A percentile compares a stretch with the other conserved stretches of the same genome.
These are phyloP conservation scores for Platorchestia sp. DNA, from an alignment of 1,140 invertebrate genomes.

Conservation along the genomic window DNA sequence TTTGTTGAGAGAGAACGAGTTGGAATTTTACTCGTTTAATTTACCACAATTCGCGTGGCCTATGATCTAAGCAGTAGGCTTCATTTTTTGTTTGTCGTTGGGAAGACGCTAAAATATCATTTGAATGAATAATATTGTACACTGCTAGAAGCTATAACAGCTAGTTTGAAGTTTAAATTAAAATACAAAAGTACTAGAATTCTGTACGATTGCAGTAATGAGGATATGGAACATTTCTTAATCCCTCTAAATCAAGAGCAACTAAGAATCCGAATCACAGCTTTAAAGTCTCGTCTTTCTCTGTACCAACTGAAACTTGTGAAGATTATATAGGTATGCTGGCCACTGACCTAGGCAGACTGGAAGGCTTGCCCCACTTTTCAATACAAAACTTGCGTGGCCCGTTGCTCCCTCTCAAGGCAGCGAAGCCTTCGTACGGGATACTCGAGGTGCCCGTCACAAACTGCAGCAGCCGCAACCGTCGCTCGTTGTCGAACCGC, in stretches of 20 bases:
- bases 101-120: too few relatives aligned
- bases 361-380: constrained; percentile 96
- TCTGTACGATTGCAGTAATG: background rate
- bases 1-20: too few relatives aligned
- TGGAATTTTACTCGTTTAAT: too few relatives aligned
- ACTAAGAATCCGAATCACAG: background rate
- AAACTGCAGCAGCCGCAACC: constrained; percentile 92
- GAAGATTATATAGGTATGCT: background rate
- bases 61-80: too few relatives aligned
- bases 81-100: too few relatives aligned
- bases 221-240: background rate
- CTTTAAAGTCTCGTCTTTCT: background rate
- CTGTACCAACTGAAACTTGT: background rate
- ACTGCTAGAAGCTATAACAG: too few relatives aligned
- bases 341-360: constrained; percentile 84
- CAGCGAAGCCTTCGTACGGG: constrained; percentile 96
- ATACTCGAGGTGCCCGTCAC: constrained; percentile 98
- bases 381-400: constrained; percentile 97
- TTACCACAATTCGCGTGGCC: too few relatives aligned
- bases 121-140: too few relatives aligned
- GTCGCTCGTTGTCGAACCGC: constrained; percentile 93
- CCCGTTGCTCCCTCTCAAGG: constrained; percentile 93
- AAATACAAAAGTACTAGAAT: too few relatives aligned
- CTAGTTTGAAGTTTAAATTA: too few relatives aligned
- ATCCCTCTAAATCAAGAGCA: background rate